These are phyloP conservation scores for Paratrypauchen microcephalus DNA, from an alignment of 2,797 vertebrate species.

Conservation along the genomic window DNA sequence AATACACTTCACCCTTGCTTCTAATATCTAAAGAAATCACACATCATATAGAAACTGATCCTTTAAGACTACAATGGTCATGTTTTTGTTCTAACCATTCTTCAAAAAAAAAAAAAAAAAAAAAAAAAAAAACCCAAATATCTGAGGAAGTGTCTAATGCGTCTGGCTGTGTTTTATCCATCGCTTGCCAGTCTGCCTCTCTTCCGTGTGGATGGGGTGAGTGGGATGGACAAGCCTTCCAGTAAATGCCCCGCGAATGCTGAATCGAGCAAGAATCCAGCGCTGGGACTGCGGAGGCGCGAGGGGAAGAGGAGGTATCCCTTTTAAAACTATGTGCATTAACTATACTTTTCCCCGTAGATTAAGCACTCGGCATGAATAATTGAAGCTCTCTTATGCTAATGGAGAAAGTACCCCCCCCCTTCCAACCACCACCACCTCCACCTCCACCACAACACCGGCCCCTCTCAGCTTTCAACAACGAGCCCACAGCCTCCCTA, in stretches of 20 bases:
- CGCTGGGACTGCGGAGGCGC: conserved; percentile 58
- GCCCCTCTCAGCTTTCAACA: conserved; percentile 94
- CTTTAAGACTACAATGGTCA: no score
- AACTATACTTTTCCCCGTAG: conserved; percentile 99
- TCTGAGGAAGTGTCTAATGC: not conserved
- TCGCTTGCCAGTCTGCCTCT: not conserved
- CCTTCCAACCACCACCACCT: conserved; percentile 77
- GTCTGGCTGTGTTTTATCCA: conserved; percentile 3
- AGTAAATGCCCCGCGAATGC: conserved; percentile 93
- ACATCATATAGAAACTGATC: no score
- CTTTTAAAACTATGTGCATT: conserved; percentile 99
- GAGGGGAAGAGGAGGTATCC: conserved; percentile 82
- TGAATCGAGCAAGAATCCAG: conserved; percentile 95
- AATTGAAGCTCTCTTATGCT: conserved; percentile 99
- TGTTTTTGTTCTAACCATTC: no score
- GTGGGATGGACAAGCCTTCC: conserved; percentile 78
- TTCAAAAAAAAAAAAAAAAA: not conserved
- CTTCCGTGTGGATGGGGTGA: conserved; percentile 4
- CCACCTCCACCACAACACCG: conserved; percentile 64
- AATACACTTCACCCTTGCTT: no score
- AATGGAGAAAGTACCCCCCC: conserved; percentile 99
- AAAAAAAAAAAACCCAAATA: not conserved
- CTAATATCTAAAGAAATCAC: no score
- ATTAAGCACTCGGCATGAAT: conserved; percentile 99
- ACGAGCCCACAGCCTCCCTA: conserved; percentile 81